Conservation (phyloP, 2,797 vertebrate species). For the Fratercula arctica region DNA sequence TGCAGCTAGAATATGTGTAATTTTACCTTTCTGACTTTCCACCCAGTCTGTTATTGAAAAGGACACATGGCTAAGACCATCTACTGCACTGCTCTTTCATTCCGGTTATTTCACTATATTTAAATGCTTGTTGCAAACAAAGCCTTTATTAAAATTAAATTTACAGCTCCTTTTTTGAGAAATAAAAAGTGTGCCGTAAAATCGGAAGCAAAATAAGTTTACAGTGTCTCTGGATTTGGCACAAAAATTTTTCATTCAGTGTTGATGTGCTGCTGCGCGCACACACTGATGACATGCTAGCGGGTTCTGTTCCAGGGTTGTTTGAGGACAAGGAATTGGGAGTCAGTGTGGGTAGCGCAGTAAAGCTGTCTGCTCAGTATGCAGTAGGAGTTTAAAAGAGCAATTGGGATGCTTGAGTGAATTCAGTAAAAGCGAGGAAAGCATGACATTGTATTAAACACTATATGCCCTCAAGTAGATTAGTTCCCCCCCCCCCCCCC, state of each 20-base stretch:
- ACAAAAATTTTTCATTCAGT: neutral
- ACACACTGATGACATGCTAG: neutral
- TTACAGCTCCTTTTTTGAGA: neutral
- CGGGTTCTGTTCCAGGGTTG: conserved; percentile 42
- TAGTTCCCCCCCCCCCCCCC: neutral
- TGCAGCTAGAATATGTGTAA: neutral
- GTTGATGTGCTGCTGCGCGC: neutral
- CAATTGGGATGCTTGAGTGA: conserved; percentile 39
- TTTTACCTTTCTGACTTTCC: conserved; percentile 26
- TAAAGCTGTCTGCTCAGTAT: conserved; percentile 53
- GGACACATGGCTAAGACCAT: neutral
- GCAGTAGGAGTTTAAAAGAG: conserved; percentile 44
- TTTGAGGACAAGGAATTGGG: conserved; percentile 45
- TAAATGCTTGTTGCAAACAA: neutral
- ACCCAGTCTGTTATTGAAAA: neutral
- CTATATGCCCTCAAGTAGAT: neutral
- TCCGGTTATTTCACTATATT: neutral
- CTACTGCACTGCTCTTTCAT: neutral
- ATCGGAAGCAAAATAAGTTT: neutral
- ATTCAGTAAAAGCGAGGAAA: conserved; percentile 20
- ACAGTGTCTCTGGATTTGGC: neutral
- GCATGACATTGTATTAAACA: conserved; percentile 3
- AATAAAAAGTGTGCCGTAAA: neutral
- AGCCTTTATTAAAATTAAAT: neutral
- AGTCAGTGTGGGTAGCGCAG: neutral